phyloP scores from a whole-genome alignment of 2,888 invertebrate species.

The Asteroscopus sphinx region DNA sequence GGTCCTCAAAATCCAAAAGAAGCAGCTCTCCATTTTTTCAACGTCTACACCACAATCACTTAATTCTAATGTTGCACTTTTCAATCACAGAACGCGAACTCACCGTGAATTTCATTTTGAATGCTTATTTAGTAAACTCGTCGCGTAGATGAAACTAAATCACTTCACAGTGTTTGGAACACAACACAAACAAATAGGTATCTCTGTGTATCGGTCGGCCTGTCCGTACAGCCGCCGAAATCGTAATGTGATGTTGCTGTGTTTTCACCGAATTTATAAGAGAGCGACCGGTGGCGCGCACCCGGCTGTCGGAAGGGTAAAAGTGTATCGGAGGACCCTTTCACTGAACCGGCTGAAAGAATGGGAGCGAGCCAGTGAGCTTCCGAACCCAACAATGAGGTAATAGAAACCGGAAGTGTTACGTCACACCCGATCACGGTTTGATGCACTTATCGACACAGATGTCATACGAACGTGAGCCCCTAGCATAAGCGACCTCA shows the following conservation, averaged over 20 bases:
- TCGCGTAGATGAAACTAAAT: slow-evolving; percentile 83
- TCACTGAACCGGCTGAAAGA: slow-evolving; percentile 87
- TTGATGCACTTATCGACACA: slow-evolving; percentile 75
- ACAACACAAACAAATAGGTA: slow-evolving; percentile 74
- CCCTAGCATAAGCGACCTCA: slow-evolving; percentile 37
- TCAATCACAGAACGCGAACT: slow-evolving; percentile 76
- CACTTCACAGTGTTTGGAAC: slow-evolving; percentile 75
- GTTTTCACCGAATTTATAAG: slow-evolving; percentile 89
- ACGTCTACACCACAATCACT: slow-evolving; percentile 50
- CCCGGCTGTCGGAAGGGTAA: slow-evolving; percentile 84
- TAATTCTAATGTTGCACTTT: slow-evolving; percentile 59
- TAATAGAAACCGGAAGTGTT: slow-evolving; percentile 84
- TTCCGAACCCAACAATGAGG: slow-evolving; percentile 86
- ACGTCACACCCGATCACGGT: slow-evolving; percentile 79
- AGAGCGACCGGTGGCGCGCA: slow-evolving; percentile 75
- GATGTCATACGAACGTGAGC: slow-evolving; percentile 64
- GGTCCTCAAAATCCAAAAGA: slow-evolving; percentile 39
- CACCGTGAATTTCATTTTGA: slow-evolving; percentile 89
- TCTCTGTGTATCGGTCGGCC: slow-evolving; percentile 79
- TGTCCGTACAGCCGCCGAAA: slow-evolving; percentile 86
- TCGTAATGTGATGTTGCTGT: slow-evolving; percentile 86
- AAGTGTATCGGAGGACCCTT: slow-evolving; percentile 87
- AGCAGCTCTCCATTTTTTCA: slow-evolving; percentile 15
- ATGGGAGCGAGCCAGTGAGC: slow-evolving; percentile 84
- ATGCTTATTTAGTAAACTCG: slow-evolving; percentile 78